Evolutionary conservation across 2,113 vertebrate genomes (phyloP).

Genomic region (Piprites chloris): DNA sequence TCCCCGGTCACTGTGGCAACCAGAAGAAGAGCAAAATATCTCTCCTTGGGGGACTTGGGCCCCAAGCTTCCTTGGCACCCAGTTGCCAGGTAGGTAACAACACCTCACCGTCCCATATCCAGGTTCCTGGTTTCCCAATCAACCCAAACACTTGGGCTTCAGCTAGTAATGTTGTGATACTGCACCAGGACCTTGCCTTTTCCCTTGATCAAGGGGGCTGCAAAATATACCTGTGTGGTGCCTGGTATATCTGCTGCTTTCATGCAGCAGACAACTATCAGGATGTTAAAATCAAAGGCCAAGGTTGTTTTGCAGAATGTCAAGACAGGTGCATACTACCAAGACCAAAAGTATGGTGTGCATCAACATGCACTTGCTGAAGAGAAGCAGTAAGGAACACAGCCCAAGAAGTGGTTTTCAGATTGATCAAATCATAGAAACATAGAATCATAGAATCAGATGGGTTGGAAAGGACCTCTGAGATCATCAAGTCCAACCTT

Average conservation of each 20-base stretch:
- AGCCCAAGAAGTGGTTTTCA: neutral
- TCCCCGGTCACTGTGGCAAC: neutral
- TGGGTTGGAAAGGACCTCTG: too few relatives aligned
- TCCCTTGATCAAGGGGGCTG: neutral
- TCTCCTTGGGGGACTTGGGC: neutral
- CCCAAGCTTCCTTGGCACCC: neutral
- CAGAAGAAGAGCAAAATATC: neutral
- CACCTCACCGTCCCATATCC: fast-evolving
- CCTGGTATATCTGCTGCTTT: fast-evolving
- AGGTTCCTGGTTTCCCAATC: neutral
- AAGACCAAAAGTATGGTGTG: fast-evolving
- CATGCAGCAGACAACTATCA: neutral
- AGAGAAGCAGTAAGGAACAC: fast-evolving
- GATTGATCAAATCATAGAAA: too few relatives aligned
- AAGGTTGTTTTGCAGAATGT: neutral
- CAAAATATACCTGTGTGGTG: neutral
- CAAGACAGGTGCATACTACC: neutral
- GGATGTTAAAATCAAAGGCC: neutral
- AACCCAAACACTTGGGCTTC: neutral
- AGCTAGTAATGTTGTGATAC: neutral
- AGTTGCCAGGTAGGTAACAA: neutral
- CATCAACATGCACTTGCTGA: neutral
- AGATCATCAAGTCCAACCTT: too few relatives aligned
- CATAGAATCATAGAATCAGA: too few relatives aligned
- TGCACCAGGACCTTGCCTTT: neutral